These are phyloP conservation scores for Philypnodon macrostomus DNA, from an alignment of 2,797 vertebrate genomes.

Conservation along the genomic window DNA sequence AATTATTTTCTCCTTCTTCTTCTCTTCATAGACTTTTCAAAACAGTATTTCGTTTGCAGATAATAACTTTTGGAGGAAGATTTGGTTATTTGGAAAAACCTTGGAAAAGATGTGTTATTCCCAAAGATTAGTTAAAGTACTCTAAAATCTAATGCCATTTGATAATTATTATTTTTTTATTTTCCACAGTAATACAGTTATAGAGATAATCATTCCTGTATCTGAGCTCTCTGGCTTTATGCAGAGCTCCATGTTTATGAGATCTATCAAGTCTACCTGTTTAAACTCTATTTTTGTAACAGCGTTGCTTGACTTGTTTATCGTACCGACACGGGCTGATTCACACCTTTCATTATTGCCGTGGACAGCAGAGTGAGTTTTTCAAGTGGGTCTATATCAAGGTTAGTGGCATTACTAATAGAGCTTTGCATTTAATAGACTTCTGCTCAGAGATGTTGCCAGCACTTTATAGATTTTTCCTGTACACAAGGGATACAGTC, in stretches of 20 bases:
- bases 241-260: too few relatives aligned
- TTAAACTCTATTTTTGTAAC: slow-evolving; percentile 22
- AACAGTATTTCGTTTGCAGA: too few relatives aligned
- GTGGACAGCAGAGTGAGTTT: slow-evolving; percentile 33
- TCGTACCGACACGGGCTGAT: slow-evolving; percentile 43
- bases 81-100: too few relatives aligned
- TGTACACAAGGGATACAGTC: slow-evolving; percentile 27
- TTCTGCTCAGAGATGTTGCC: slow-evolving; percentile 45
- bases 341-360: slow-evolving; percentile 45
- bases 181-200: too few relatives aligned
- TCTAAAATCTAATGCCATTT: too few relatives aligned
- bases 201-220: too few relatives aligned
- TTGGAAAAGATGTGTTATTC: too few relatives aligned
- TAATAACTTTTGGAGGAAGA: too few relatives aligned
- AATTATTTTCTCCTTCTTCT: too few relatives aligned
- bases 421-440: slow-evolving; percentile 62
- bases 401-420: slow-evolving; percentile 59
- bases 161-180: too few relatives aligned
- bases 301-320: slow-evolving; percentile 22
- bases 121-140: too few relatives aligned
- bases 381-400: slow-evolving; percentile 46
- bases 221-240: neutral
- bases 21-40: too few relatives aligned
- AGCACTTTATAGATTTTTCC: slow-evolving; percentile 50
- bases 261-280: slow-evolving; percentile 13